Conservation (phyloP, 1,140 invertebrate genomes). For the Pseudoatta argentina region DNA sequence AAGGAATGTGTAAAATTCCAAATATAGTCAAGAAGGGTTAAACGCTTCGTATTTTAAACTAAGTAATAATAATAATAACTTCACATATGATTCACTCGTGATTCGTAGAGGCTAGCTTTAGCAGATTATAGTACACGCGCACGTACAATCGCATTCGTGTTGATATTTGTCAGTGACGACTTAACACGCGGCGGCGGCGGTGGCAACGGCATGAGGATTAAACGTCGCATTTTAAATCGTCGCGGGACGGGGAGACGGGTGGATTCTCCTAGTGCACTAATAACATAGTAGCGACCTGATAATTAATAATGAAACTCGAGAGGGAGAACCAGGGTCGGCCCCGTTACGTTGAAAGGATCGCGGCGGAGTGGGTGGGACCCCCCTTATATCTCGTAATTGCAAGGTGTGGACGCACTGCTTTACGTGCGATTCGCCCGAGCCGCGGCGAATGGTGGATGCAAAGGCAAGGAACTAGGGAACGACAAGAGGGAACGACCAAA, state of each 20-base stretch:
- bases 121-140: slow-evolving; percentile 27
- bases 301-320: slow-evolving; percentile 83
- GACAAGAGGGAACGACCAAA: slow-evolving; percentile 3
- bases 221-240: slow-evolving; percentile 37
- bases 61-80: slow-evolving; percentile 85
- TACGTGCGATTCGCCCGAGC: slow-evolving; percentile 72
- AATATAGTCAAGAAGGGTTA: not conserved
- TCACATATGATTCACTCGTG: slow-evolving; percentile 80
- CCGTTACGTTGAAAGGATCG: slow-evolving; percentile 59
- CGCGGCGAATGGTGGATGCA: slow-evolving; percentile 59
- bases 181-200: slow-evolving; percentile 65
- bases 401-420: slow-evolving; percentile 67
- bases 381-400: slow-evolving; percentile 74
- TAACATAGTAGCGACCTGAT: slow-evolving; percentile 83
- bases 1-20: no score
- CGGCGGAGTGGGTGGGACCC: slow-evolving; percentile 76
- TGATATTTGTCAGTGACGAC: slow-evolving; percentile 81
- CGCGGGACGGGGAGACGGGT: slow-evolving; percentile 74
- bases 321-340: slow-evolving; percentile 45
- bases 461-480: slow-evolving; percentile 37
- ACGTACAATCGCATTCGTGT: slow-evolving; percentile 56
- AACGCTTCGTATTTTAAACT: slow-evolving; percentile 18
- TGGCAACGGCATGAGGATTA: slow-evolving; percentile 21
- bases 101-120: slow-evolving; percentile 75
- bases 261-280: slow-evolving; percentile 83